Evolutionary conservation across 2,888 invertebrate genomes (phyloP).

Genomic region (Ectropis crepuscularia): DNA sequence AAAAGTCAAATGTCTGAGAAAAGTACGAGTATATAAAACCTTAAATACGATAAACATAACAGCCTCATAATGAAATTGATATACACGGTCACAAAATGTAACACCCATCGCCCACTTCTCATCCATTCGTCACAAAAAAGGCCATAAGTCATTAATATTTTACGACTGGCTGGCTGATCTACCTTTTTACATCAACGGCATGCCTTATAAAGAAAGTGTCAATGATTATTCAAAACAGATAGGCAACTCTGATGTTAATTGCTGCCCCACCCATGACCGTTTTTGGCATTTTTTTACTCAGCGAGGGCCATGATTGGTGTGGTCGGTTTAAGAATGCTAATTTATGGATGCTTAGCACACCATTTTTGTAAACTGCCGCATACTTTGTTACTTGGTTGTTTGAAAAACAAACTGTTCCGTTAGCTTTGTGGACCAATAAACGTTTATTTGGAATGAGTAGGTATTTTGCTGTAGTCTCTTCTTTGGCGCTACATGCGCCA

Average conservation of each 20-base stretch:
- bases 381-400: constrained; percentile 43
- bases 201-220: constrained; percentile 49
- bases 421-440: constrained; percentile 30
- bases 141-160: constrained; percentile 58
- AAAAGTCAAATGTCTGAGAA: too few relatives aligned
- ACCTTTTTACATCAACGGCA: constrained; percentile 44
- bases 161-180: constrained; percentile 41
- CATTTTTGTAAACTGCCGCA: constrained; percentile 53
- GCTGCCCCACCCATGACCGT: constrained; percentile 66
- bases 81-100: constrained; percentile 19
- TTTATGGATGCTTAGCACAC: constrained; percentile 61
- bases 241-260: constrained; percentile 35
- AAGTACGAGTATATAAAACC: too few relatives aligned
- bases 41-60: constrained; percentile 20
- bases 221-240: constrained; percentile 32
- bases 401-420: constrained; percentile 37
- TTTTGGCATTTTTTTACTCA: constrained; percentile 52
- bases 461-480: too few relatives aligned
- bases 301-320: constrained; percentile 55
- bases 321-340: constrained; percentile 53
- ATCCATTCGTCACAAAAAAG: constrained; percentile 62
- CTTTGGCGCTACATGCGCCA: too few relatives aligned
- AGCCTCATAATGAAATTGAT: constrained; percentile 35
- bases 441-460: neutral
- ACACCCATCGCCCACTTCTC: constrained; percentile 47